A percentile compares a stretch with the other conserved stretches of the same genome.
These are phyloP conservation scores for Drosophila truncata DNA, from an alignment of 1,140 invertebrate species.

Conservation along the genomic window DNA sequence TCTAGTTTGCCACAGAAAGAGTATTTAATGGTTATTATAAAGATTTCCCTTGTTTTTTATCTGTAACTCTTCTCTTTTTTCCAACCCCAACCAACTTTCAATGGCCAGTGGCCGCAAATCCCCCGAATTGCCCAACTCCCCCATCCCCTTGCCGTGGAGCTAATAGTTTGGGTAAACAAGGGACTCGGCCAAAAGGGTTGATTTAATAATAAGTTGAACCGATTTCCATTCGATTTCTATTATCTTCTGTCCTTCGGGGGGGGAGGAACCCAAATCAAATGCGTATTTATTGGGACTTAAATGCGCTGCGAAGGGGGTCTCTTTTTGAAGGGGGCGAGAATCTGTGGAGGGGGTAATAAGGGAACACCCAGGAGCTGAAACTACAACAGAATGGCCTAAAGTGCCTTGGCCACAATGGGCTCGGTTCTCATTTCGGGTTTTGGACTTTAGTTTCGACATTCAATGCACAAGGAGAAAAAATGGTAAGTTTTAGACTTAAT, in stretches of 20 bases:
- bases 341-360: not conserved
- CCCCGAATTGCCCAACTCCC: conserved; percentile 28
- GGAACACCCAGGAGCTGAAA: conserved; percentile 59
- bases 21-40: not conserved
- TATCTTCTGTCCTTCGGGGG: conserved; percentile 49
- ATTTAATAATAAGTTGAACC: conserved; percentile 78
- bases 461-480: not conserved
- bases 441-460: conserved; percentile 12
- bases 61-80: not conserved
- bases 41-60: conserved; percentile 25
- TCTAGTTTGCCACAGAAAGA: no score
- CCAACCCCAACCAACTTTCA: conserved; percentile 32
- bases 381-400: conserved; percentile 57
- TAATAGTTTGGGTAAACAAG: conserved; percentile 81
- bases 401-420: conserved; percentile 77
- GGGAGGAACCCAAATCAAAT: conserved; percentile 55
- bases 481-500: no score
- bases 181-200: conserved; percentile 63
- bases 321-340: not conserved
- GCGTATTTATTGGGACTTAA: conserved; percentile 78
- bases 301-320: conserved; percentile 42
- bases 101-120: conserved; percentile 72
- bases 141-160: conserved; percentile 18
- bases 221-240: conserved; percentile 70
- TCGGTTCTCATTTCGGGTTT: conserved; percentile 21